These are phyloP conservation scores for Scomber colias DNA, from an alignment of 2,113 vertebrate species.

Conservation along the genomic window DNA sequence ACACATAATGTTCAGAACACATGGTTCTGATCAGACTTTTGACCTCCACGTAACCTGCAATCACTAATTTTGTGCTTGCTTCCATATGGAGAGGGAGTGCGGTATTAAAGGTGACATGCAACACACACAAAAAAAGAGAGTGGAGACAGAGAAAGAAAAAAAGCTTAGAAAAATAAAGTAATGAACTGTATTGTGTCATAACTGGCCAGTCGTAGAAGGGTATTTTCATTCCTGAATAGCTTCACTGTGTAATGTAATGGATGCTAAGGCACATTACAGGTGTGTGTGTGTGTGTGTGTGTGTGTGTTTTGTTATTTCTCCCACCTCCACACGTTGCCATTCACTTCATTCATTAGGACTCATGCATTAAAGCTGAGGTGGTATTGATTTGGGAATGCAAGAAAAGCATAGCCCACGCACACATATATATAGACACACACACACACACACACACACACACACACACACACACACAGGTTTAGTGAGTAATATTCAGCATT, in stretches of 20 bases:
- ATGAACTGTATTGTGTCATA: conserved; percentile 52
- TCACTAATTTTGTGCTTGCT: conserved; percentile 71
- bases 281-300: conserved; percentile 44
- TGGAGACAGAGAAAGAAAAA: conserved; percentile 12
- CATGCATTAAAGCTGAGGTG: conserved; percentile 32
- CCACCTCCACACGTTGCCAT: conserved; percentile 29
- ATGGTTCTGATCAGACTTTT: conserved; percentile 77
- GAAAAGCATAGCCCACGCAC: background rate
- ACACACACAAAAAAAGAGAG: background rate
- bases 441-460: background rate
- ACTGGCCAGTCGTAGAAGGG: conserved; percentile 29
- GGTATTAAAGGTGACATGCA: conserved; percentile 70
- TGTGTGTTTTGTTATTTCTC: conserved; percentile 38
- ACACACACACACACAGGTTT: background rate
- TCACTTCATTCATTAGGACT: conserved; percentile 34
- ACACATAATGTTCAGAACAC: conserved; percentile 63
- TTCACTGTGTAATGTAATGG: conserved; percentile 55
- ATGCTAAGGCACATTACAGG: conserved; percentile 36
- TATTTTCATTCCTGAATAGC: conserved; percentile 59
- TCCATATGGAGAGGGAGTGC: conserved; percentile 59
- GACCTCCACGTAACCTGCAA: conserved; percentile 72
- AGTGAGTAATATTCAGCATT: conserved; percentile 1
- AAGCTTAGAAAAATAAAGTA: conserved; percentile 52
- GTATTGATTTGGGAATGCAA: conserved; percentile 41
- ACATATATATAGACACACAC: background rate